Evolutionary conservation across 2,113 vertebrate genomes (phyloP), one percentile per base, ranked within the genome.

Genomic region (Parotia lawesii): DNA sequence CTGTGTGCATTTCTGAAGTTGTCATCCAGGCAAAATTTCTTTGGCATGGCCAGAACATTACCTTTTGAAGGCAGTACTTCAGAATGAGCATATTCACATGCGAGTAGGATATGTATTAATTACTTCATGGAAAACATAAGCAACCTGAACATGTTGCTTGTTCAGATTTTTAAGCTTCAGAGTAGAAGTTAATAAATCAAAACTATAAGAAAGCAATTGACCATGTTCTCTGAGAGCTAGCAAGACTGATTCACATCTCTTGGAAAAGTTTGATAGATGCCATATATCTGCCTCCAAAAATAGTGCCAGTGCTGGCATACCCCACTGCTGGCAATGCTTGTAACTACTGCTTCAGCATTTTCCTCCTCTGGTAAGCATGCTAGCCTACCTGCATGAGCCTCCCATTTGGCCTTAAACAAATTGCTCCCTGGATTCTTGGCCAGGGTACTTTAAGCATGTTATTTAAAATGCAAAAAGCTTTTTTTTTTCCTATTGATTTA

Each of bases 391-490:
- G 35, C 50, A 81, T 7, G 44, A 94, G 54, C 35, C 25, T 92
- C 61, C 8, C 69, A 64, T 60, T 77, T 91, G 77, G 87, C 38
- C 51, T 91, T 89, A 87, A 86, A 74, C 16, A 65, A 72, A 91
- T 87, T 51, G 60, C 38, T 90, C 38, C 53, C 25, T 47, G 17
- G 7, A 48, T 33, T 88, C 57, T 90, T 84, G 35, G 29, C 90
- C 2, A 10, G 13, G 19, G 20, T 35, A 62, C 6, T 56, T 76
- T 81, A 12, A 81, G 54, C 18, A 24, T 21, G 57, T 61, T 86
- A 90, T 71, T 87, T 78, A 90, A 93, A 85, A 95, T 56, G 29
- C 11, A 92, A 83, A 94, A 94, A 77, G 17, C 5, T 12, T 47
- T 25, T 51, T 29, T 51, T 37, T 37, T 38, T 47, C 19, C 44